These are phyloP conservation scores for Acanthochromis polyacanthus DNA, from an alignment of 2,113 vertebrate species.

Conservation along the genomic window DNA sequence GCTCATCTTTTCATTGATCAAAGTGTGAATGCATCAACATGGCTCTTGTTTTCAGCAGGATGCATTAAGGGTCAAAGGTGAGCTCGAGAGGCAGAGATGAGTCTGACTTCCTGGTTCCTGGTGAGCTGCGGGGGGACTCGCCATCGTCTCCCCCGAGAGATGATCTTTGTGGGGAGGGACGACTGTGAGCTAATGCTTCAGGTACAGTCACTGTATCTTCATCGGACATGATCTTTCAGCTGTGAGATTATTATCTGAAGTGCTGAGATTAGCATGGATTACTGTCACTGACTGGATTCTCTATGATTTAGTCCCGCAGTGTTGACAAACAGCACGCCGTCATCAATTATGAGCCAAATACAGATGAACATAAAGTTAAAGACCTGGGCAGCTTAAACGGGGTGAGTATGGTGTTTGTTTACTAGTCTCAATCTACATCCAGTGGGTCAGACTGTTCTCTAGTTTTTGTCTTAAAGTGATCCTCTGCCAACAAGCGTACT, in stretches of 20 bases:
- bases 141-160: constrained; percentile 96
- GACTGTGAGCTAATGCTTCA: constrained; percentile 99
- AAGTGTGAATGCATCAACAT: neutral
- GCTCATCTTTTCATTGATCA: neutral
- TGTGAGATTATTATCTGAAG: constrained; percentile 31
- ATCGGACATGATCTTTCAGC: neutral
- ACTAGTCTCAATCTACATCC: too few relatives aligned
- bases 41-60: constrained; percentile 76
- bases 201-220: constrained; percentile 81
- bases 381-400: constrained; percentile 96
- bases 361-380: constrained; percentile 95
- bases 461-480: neutral
- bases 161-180: constrained; percentile 99
- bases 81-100: constrained; percentile 90
- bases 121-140: constrained; percentile 95
- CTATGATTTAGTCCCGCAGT: constrained; percentile 91
- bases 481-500: too few relatives aligned
- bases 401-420: constrained; percentile 82
- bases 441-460: too few relatives aligned
- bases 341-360: constrained; percentile 94
- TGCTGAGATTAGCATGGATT: constrained; percentile 44
- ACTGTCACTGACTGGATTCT: constrained; percentile 58
- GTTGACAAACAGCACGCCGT: constrained; percentile 98
- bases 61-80: constrained; percentile 84
- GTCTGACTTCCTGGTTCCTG: constrained; percentile 99